A percentile compares a stretch with the other conserved stretches of the same genome.
Evolutionary conservation across 2,888 invertebrate species (phyloP).

Genomic region (Oasisia sp.): DNA sequence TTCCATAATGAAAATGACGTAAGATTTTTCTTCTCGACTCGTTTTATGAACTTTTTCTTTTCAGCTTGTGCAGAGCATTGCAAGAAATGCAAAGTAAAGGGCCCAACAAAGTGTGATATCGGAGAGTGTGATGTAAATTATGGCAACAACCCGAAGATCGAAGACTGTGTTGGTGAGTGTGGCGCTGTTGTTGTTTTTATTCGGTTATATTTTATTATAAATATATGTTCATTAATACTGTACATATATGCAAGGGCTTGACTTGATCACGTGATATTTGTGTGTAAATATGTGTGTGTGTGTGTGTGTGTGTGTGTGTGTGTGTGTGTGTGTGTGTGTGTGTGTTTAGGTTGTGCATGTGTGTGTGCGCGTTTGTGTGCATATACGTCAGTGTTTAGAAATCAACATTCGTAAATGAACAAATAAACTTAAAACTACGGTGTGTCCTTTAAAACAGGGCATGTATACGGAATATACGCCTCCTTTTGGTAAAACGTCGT

Average conservation of each 20-base stretch:
- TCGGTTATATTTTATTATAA: background rate
- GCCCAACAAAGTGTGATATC: constrained; percentile 31
- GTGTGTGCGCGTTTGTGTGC: background rate
- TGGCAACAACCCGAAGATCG: constrained; percentile 26
- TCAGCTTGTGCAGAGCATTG: constrained; percentile 38
- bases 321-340: background rate
- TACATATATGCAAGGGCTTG: too few species aligned
- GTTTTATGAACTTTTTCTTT: background rate
- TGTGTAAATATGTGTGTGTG: background rate
- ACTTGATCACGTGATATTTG: background rate
- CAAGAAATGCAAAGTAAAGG: constrained; percentile 27
- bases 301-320: background rate
- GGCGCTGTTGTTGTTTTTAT: background rate
- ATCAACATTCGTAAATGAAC: background rate
- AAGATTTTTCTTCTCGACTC: too few species aligned
- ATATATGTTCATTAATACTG: background rate
- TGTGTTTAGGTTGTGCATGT: background rate
- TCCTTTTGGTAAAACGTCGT: too few species aligned
- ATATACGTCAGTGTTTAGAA: background rate
- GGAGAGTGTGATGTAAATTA: constrained; percentile 23
- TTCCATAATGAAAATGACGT: too few species aligned
- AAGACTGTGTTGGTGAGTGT: constrained; percentile 30
- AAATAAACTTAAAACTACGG: background rate
- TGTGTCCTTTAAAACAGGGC: background rate
- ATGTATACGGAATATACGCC: too few species aligned